Evolutionary conservation across 2,113 vertebrate species (phyloP).

Genomic region (Dicaeum eximium): DNA sequence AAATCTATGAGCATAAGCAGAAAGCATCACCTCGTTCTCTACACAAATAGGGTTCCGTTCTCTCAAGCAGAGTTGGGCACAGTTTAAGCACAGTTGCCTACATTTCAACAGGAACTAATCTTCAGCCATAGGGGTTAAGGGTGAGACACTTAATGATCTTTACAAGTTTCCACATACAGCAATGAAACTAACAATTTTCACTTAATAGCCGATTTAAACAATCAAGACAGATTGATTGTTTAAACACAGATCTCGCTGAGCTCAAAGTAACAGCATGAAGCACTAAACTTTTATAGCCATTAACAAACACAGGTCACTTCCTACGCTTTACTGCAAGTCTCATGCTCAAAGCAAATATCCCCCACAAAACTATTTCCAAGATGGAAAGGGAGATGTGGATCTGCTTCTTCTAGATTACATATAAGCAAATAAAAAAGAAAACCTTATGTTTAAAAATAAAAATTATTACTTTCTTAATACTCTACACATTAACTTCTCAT

Average conservation of each 20-base stretch:
- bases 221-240: neutral
- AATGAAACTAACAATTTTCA: neutral
- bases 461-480: neutral
- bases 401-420: neutral
- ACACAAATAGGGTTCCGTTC: neutral
- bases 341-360: neutral
- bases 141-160: neutral
- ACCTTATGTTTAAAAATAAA: neutral
- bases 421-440: too few species aligned
- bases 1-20: neutral
- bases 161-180: neutral
- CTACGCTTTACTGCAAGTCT: neutral
- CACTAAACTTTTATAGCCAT: neutral
- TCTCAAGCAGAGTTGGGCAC: neutral
- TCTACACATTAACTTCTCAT: neutral
- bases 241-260: neutral
- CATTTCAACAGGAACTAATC: neutral
- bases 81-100: neutral
- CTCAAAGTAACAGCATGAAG: neutral
- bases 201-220: neutral
- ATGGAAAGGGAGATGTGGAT: neutral
- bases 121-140: neutral
- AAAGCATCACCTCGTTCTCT: neutral
- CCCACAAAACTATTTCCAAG: neutral
- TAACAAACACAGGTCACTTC: accelerated